Conservation (phyloP, 2,797 vertebrate genomes). For the Florisuga fusca region DNA sequence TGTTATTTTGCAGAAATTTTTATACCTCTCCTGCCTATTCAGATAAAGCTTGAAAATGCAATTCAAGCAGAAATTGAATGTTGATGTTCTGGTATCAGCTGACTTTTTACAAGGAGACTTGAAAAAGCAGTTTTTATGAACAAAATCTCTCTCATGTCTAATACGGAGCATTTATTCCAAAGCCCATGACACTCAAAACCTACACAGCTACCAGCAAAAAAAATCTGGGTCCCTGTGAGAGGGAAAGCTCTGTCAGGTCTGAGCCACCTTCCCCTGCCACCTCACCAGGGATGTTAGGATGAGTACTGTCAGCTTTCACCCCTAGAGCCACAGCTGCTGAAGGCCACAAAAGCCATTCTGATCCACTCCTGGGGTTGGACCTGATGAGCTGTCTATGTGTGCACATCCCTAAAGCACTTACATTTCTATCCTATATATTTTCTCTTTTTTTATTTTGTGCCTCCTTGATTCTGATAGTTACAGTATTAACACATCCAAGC, state of each 20-base stretch:
- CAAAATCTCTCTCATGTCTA: background rate
- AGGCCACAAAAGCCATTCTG: background rate
- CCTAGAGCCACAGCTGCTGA: background rate
- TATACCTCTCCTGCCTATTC: background rate
- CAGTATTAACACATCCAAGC: background rate
- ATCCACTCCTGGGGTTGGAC: background rate
- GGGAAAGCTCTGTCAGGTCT: background rate
- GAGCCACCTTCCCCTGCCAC: background rate
- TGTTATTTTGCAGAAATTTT: background rate
- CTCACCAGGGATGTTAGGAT: accelerated
- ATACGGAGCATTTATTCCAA: background rate
- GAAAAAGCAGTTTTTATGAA: background rate
- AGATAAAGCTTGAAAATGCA: background rate
- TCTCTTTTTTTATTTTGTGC: background rate
- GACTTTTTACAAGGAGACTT: background rate
- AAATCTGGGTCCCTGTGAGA: background rate
- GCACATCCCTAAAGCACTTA: background rate
- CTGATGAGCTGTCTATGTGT: background rate
- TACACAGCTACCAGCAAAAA: background rate
- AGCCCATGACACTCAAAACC: background rate
- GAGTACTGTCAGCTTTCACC: background rate
- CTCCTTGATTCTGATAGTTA: background rate
- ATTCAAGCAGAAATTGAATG: background rate
- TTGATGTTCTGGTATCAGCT: background rate
- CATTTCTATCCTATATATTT: background rate